phyloP scores from a whole-genome alignment of 2,888 invertebrate species.

The Diaphora mendica region DNA sequence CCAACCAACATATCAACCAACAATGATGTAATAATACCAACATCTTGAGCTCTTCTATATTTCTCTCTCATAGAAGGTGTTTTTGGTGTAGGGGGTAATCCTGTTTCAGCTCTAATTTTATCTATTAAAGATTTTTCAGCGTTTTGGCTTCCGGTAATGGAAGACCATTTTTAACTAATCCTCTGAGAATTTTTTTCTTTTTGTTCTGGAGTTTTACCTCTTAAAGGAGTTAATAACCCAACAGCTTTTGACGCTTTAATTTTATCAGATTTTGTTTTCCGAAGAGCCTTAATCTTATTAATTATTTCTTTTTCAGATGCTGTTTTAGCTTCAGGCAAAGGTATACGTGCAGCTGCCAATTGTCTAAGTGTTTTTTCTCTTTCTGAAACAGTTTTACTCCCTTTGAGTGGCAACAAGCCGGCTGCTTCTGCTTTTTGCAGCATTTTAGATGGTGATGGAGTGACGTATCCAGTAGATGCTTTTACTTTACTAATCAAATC shows the following conservation, averaged over 20 bases:
- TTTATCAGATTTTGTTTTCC: constrained; percentile 18
- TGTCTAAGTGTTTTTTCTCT: constrained; percentile 18
- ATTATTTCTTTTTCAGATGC: constrained; percentile 19
- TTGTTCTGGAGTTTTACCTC: constrained; percentile 17
- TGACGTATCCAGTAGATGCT: constrained; percentile 53
- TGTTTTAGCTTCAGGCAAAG: constrained; percentile 25
- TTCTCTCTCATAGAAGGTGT: constrained; percentile 55
- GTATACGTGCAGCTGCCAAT: constrained; percentile 11
- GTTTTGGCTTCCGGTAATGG: constrained; percentile 42
- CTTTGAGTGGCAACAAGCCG: constrained; percentile 1
- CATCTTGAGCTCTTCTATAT: constrained; percentile 57
- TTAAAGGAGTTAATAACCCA: constrained; percentile 8
- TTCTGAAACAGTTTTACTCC: constrained; percentile 11
- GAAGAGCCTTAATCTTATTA: background rate
- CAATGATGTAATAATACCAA: constrained; percentile 37
- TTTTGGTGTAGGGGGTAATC: constrained; percentile 52
- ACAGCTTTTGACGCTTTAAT: constrained; percentile 19
- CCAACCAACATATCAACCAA: too few relatives aligned
- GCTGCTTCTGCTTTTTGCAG: constrained; percentile 26
- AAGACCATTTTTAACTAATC: constrained; percentile 26
- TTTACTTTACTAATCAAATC: constrained; percentile 51
- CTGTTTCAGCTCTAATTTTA: constrained; percentile 30
- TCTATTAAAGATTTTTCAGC: constrained; percentile 32
- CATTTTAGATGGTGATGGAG: constrained; percentile 48
- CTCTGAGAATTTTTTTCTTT: constrained; percentile 37